Evolutionary conservation across 2,113 vertebrate genomes (phyloP).

Genomic region (Halichoerus grypus): DNA sequence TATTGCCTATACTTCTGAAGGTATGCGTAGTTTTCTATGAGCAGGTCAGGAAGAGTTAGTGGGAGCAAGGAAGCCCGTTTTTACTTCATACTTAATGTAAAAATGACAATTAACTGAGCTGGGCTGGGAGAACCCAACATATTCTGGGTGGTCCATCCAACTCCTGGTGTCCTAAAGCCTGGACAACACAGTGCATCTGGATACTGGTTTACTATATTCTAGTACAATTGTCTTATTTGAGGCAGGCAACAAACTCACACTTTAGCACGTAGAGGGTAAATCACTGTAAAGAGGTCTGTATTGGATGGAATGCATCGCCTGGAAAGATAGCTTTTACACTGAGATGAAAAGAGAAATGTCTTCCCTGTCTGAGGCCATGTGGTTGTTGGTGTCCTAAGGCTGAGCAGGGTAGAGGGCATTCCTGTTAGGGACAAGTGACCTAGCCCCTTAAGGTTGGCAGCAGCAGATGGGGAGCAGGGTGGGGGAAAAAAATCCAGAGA

Average conservation of each 20-base stretch:
- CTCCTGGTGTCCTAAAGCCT: neutral
- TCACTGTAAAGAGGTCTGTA: neutral
- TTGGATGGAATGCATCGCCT: neutral
- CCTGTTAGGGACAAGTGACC: neutral
- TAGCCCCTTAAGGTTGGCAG: neutral
- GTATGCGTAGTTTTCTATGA: neutral
- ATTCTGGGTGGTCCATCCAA: neutral
- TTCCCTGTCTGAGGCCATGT: neutral
- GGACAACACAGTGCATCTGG: neutral
- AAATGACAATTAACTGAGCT: neutral
- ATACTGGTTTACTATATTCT: neutral
- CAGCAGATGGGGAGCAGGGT: neutral
- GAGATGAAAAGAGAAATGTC: neutral
- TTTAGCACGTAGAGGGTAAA: neutral
- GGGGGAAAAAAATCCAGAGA: neutral
- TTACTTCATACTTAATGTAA: neutral
- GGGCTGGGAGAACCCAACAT: neutral
- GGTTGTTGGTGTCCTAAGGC: neutral
- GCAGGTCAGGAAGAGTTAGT: neutral
- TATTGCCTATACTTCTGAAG: neutral
- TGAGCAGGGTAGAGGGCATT: neutral
- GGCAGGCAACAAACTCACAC: neutral
- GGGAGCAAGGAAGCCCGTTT: neutral
- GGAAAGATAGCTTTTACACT: neutral
- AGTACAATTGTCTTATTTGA: neutral